phyloP scores from a whole-genome alignment of 2,888 invertebrate genomes.

The Rhopalosiphum nymphaeae region DNA sequence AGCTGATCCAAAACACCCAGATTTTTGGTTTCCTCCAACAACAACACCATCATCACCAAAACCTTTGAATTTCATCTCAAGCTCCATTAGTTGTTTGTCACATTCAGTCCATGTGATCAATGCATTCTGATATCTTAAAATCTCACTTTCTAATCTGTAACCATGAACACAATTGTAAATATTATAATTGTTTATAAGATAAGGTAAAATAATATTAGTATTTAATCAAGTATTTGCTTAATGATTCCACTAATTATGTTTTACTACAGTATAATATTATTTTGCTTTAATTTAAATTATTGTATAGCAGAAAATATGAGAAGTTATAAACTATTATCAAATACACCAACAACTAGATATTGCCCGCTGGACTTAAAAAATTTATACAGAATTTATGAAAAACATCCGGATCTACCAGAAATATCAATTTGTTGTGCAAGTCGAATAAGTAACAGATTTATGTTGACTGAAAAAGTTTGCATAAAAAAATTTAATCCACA shows the following conservation, averaged over 20 bases:
- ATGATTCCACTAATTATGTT: not conserved
- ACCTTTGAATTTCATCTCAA: constrained; percentile 61
- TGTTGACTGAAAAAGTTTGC: constrained; percentile 46
- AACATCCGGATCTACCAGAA: constrained; percentile 19
- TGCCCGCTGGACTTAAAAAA: not conserved
- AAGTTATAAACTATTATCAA: constrained; percentile 26
- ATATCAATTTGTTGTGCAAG: constrained; percentile 49
- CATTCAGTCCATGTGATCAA: constrained; percentile 45
- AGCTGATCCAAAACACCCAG: constrained; percentile 74
- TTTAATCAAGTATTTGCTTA: not conserved
- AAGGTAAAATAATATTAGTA: not conserved
- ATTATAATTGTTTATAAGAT: not conserved
- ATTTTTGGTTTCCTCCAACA: constrained; percentile 64
- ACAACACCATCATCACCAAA: constrained; percentile 62
- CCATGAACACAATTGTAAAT: constrained; percentile 8
- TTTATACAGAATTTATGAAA: constrained; percentile 49
- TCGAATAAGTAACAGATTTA: constrained; percentile 38
- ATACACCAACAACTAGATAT: constrained; percentile 51
- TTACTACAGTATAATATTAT: not conserved
- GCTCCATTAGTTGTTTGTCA: constrained; percentile 53
- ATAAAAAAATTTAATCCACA: constrained; percentile 34
- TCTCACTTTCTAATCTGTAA: constrained; percentile 55
- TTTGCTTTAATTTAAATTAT: not conserved
- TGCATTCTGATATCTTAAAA: constrained; percentile 55
- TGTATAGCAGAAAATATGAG: not conserved